Evolutionary conservation across 2,888 invertebrate genomes (phyloP), one percentile per base, ranked within the genome.

Genomic region (Cancer borealis): DNA sequence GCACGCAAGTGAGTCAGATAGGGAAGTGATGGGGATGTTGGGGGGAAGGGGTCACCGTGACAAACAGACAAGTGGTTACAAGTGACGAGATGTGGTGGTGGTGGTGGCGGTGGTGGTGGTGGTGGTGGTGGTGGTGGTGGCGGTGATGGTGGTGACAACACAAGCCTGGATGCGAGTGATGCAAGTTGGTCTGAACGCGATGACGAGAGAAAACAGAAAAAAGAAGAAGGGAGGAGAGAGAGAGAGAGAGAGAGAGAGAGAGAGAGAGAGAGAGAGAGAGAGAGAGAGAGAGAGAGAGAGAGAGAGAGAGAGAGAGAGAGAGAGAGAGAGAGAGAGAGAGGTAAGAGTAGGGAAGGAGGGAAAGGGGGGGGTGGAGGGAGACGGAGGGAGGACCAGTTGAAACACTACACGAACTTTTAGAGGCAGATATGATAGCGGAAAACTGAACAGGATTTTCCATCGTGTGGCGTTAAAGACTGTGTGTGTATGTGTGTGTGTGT

Each of bases 391-490:
- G 26, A 90, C 90, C 90, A 49, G 90, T 49, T 30, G 49, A 90
- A 90, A 90, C 30, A 39, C 54, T n/a, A 90, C 54, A 90, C 90
- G 49, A 47, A 46, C 21, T 89, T 89, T 89, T 89, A 89, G 46
- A 26, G 26, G 47, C 89, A 47, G 47, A 54, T 90, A 90, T 90
- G 49, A 90, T 90, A 90, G 39, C 60, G 54, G 88, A 46, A 46
- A 88, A 46, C 26, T 49, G 88, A 39, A 46, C 88, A 46, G 17
- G 45, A 49, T 89, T 47, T 21, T 47, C 46, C 88, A n/a, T 14
- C 47, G 17, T 49, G 54, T 10, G 21, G 26, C 10, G 89, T 12
- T 21, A 21, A 46, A 26, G 89, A 30, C 12, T 1, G 88, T 14
- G 54, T 54, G 54, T 54, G 54, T 54, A 2, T 54, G 54, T 12